Base-by-base conservation (phyloP, 2,888 invertebrate genomes). In the Amblyjoppa fuscipennis region DNA sequence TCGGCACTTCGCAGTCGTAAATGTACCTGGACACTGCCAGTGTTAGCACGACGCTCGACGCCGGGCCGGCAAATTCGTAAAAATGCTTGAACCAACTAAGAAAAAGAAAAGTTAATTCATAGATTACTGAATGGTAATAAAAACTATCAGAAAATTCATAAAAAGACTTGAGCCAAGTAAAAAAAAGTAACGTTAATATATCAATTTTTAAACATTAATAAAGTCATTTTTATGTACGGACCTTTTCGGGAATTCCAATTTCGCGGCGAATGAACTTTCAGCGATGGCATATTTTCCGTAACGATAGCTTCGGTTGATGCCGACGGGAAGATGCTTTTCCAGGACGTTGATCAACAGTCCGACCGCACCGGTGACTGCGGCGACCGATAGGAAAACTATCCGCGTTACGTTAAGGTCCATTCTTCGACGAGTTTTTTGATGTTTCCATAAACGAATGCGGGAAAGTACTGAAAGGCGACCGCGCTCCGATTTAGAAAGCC, bases 11-110 rank as follows among this genome's bases (percentile, higher is more conserved):
- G 53, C 92, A 92, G 45, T 95, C 94, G 68, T 94, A 94, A 80
- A 95, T 94, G 94, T 96, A 96, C 70, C 95, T 95, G 73, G 93
- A 88, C 53, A 95, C 88, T 88, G 96, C 93, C 51, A 96, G 94
- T n/a, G 93, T 86, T 16, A 96, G 92, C 25, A 95, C 93, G 0
- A 93, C 80, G n/a, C 93, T 92, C 76, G 96, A 96, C 89, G 96
- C 95, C 38, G 96, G 88, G 1, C 96, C 94, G 0, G 97, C 96
- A 91, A 97, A 96, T 6, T 96, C 92, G 92, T 98, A 98, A 92
- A 98, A 98, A 94, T 98, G 98, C 89, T 95, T 95, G 91, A 98
- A 98, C 95, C 96, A 97, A 45, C 95, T 95, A 89, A 49, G 92
- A 91, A 77, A 34, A 81, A 78, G 59, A 34, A 16, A 16, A 56